Percentiles rank a stretch among this genome's conserved stretches.
Evolutionary conservation across 2,888 invertebrate species (phyloP).

Genomic region (Agriopis marginaria): DNA sequence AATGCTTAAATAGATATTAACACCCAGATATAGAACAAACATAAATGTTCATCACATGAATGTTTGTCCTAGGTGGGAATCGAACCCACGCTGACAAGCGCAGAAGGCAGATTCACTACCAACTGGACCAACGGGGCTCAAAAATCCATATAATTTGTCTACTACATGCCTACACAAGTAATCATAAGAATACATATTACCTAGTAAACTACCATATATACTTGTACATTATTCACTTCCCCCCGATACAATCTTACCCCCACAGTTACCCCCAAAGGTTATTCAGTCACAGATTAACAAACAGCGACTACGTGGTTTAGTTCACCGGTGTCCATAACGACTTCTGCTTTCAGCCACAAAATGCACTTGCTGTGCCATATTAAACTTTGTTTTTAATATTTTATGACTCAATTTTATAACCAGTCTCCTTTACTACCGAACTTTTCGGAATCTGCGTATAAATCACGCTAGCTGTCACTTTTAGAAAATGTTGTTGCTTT

Average conservation of each 20-base stretch:
- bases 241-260: conserved; percentile 1
- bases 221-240: not conserved
- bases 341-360: conserved; percentile 15
- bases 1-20: too few relatives aligned
- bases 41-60: too few relatives aligned
- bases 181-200: too few relatives aligned
- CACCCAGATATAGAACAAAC: too few relatives aligned
- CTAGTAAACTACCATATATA: too few relatives aligned
- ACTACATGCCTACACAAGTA: too few relatives aligned
- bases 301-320: not conserved
- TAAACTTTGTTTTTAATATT: conserved; percentile 25
- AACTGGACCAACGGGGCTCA: too few relatives aligned
- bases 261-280: not conserved
- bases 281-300: not conserved
- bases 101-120: too few relatives aligned
- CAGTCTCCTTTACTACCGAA: conserved; percentile 13
- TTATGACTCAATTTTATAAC: conserved; percentile 18
- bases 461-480: not conserved
- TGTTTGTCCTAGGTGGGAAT: too few relatives aligned
- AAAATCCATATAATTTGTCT: too few relatives aligned
- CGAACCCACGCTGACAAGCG: too few relatives aligned
- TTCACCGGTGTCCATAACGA: conserved; percentile 26
- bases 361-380: conserved; percentile 26
- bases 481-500: not conserved
- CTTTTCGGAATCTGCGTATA: conserved; percentile 8